phyloP scores from a whole-genome alignment of 1,140 invertebrate genomes.

The Drosophila sp. region DNA sequence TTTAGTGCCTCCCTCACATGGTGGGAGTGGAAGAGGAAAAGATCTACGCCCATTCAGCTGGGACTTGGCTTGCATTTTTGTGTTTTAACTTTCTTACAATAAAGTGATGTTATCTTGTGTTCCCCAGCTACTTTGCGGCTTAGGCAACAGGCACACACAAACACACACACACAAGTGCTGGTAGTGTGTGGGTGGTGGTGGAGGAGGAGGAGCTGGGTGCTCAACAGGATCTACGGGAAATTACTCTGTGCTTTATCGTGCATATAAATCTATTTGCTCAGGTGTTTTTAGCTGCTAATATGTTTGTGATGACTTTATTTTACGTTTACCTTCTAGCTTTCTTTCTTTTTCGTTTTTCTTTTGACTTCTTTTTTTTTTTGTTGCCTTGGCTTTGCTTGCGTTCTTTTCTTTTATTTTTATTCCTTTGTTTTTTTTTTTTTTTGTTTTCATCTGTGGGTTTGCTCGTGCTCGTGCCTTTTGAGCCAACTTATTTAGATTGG shows the following conservation, averaged over 20 bases:
- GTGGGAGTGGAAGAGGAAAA: neutral
- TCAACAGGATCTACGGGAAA: slow-evolving; percentile 81
- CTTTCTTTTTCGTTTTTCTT: slow-evolving; percentile 38
- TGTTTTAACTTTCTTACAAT: slow-evolving; percentile 82
- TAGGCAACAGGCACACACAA: slow-evolving; percentile 72
- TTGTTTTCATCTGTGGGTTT: slow-evolving; percentile 25
- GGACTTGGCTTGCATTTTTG: slow-evolving; percentile 73
- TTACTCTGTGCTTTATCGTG: slow-evolving; percentile 81
- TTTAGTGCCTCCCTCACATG: slow-evolving; percentile 29
- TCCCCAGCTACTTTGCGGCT: slow-evolving; percentile 77
- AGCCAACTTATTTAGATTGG: slow-evolving; percentile 66
- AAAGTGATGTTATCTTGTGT: slow-evolving; percentile 79
- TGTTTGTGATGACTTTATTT: slow-evolving; percentile 82
- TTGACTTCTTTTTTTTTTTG: slow-evolving; percentile 49
- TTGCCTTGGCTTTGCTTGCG: slow-evolving; percentile 10
- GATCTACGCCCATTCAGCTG: slow-evolving; percentile 28
- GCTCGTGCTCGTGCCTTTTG: neutral
- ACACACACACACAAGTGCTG: slow-evolving; percentile 33
- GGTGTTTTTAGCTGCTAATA: slow-evolving; percentile 81
- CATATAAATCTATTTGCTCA: slow-evolving; percentile 82
- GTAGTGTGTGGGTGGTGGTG: slow-evolving; percentile 1
- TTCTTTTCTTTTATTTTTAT: slow-evolving; percentile 14
- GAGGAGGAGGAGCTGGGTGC: slow-evolving; percentile 22
- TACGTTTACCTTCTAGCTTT: slow-evolving; percentile 66
- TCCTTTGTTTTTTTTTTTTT: slow-evolving; percentile 34